Base-by-base conservation (phyloP, 30 jellyfish, hydroid and myxozoan species). In the Pelagia noctiluca region DNA sequence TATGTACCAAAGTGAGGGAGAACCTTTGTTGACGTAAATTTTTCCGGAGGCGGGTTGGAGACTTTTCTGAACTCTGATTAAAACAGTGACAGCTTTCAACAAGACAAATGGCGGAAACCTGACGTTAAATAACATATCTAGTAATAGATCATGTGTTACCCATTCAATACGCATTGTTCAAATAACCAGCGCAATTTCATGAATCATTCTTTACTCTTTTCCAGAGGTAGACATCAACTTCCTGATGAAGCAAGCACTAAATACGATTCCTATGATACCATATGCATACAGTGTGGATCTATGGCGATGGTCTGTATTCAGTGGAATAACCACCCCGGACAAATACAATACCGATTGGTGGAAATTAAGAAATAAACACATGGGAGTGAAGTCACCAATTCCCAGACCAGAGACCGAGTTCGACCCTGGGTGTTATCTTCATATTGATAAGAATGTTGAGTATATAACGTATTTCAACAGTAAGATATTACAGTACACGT, bases 251-350 rank as follows among this genome's bases (percentile, higher is more conserved):
- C 97, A 90, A 76, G 97, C 96, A 1, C 69, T 90, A 23, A 83
- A 83, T 22, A 90, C 77, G 69, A 74, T 90, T 0, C 80, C 93
- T 1, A 82, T 90, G 31, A 64, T 84, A 0, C 96, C 96, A 5
- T 90, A 68, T 66, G 80, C 96, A 25, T 90, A 83, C 83, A 83
- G 78, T 62, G 76, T 84, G 29, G 97, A 90, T 24, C 26, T 72
- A 22, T 90, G 96, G 96, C 62, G 97, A 33, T 90, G 96, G 96
- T 84, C 91, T 63, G 97, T 90, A 8, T 90, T 90, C 83, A 54
- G 72, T 18, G 78, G 90, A 32, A 75, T 75, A 25, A 69, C 75
- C 28, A 68, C 53, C 2, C 89, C 97, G 28, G 34, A 38, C 38
- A 75, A 77, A n/a, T 90, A 83, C 87, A 90, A 90, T 50, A 54